Base-by-base conservation (phyloP, 2,888 invertebrate genomes). In the Drosophila mimetica region DNA sequence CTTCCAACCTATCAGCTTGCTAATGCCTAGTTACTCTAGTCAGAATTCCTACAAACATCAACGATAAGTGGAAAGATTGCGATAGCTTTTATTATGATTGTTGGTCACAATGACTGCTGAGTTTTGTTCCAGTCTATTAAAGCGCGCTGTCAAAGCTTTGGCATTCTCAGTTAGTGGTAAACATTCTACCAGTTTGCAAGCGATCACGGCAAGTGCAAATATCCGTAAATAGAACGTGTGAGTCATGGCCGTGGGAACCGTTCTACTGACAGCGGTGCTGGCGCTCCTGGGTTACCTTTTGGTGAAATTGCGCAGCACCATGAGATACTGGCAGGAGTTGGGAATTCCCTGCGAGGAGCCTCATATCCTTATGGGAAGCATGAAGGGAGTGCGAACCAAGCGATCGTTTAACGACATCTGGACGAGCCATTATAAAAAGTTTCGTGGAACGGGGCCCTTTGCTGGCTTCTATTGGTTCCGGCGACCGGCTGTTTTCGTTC, bases 381-480 rank as follows among this genome's bases (percentile, higher is more conserved):
- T 89, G 36, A 14, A 2, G 0, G 86, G 79, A 0, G 28, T 76
- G 1, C 71, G 55, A 0, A 75, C 55, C 1, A 61, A 9, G 6
- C 72, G 64, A 3, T 69, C 71, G 8, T 79, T 86, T 28, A n/a
- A 59, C 28, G 66, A 78, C 0, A 34, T 78, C 28, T 71, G 69
- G 65, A 2, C 42, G 14, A 36, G 66, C 0, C 70, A 83, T 32
- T 90, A 90, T 16, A 16, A 59, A 0, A 79, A 87, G 22, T 85
- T 67, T n/a, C 53, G 58, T 0, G 78, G 77, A 18, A 75, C 70
- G 0, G 64, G 74, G 13, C 83, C 89, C 0, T 90, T 90, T 50
- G 76, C 74, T 0, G 91, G 92, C 0, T 80, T 91, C 41, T 92
- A 82, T 58, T 84, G 87, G 65, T 86, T 90, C 11, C 63, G 75